phyloP scores from a whole-genome alignment of 2,113 vertebrate species.

The Cebus imitator region DNA sequence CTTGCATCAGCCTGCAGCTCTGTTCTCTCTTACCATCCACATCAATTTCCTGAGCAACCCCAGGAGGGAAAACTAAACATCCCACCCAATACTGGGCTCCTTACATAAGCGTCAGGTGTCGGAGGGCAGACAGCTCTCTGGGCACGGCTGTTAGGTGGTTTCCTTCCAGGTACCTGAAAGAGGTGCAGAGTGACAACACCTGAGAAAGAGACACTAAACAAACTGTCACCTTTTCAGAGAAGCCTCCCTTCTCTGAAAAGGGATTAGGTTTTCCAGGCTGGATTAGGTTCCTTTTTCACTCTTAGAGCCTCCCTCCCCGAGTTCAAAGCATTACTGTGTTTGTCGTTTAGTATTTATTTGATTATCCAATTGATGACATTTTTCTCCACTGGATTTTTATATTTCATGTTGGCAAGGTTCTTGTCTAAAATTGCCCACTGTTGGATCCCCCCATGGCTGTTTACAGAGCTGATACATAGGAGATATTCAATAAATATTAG shows the following conservation, averaged over 20 bases:
- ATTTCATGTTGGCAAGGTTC: neutral
- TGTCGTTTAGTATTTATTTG: neutral
- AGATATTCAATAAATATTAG: neutral
- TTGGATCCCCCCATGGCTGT: neutral
- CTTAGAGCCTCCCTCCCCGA: neutral
- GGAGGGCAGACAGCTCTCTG: conserved; percentile 91
- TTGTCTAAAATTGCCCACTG: neutral
- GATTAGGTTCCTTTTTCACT: neutral
- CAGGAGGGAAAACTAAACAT: neutral
- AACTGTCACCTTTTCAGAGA: neutral
- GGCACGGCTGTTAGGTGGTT: conserved; percentile 95
- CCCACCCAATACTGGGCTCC: conserved; percentile 61
- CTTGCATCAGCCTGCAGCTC: neutral
- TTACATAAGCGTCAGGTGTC: conserved; percentile 93
- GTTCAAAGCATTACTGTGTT: neutral
- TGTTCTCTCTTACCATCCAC: rapidly evolving
- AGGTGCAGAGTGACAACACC: conserved; percentile 18
- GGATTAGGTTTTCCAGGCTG: neutral
- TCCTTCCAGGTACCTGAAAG: conserved; percentile 96
- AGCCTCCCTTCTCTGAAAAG: no score
- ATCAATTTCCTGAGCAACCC: neutral
- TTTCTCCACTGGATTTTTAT: neutral
- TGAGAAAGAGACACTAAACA: neutral
- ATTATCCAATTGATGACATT: neutral
- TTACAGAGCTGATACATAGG: neutral